phyloP scores from a whole-genome alignment of 2,113 vertebrate species.

The Microtus pennsylvanicus region DNA sequence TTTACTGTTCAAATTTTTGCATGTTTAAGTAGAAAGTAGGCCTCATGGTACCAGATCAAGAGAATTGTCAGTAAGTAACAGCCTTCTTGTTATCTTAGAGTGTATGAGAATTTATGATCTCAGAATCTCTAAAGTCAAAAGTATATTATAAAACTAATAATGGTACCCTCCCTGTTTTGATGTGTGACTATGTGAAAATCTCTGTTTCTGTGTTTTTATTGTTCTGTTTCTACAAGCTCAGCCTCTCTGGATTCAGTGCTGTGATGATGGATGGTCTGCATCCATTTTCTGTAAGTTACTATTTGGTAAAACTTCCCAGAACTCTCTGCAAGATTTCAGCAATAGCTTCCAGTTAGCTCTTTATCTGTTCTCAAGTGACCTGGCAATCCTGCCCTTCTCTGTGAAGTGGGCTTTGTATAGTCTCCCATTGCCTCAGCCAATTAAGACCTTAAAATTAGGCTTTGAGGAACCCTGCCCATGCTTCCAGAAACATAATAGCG shows the following conservation, averaged over 20 bases:
- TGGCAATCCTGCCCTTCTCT: conserved; percentile 80
- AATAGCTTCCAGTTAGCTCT: conserved; percentile 81
- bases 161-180: background rate
- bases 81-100: background rate
- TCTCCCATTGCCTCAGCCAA: conserved; percentile 83
- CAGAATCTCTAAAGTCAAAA: conserved; percentile 15
- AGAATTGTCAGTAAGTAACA: background rate
- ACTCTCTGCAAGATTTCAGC: conserved; percentile 73
- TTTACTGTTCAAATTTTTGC: background rate
- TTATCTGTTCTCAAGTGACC: conserved; percentile 81
- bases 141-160: background rate
- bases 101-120: background rate
- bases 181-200: background rate
- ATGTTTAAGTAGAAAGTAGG: background rate
- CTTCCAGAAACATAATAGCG: conserved; percentile 82
- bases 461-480: conserved; percentile 82
- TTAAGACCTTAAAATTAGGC: conserved; percentile 83
- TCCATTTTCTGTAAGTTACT: conserved; percentile 68
- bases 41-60: background rate
- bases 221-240: conserved; percentile 45
- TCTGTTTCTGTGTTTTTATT: conserved; percentile 24
- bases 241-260: conserved; percentile 7
- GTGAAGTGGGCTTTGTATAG: conserved; percentile 84
- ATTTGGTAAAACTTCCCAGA: conserved; percentile 81
- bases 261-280: conserved; percentile 54